Percentiles rank a stretch among this genome's conserved stretches.
These are phyloP conservation scores for Pissodes strobi DNA, from an alignment of 1,140 invertebrate genomes.

Conservation along the genomic window DNA sequence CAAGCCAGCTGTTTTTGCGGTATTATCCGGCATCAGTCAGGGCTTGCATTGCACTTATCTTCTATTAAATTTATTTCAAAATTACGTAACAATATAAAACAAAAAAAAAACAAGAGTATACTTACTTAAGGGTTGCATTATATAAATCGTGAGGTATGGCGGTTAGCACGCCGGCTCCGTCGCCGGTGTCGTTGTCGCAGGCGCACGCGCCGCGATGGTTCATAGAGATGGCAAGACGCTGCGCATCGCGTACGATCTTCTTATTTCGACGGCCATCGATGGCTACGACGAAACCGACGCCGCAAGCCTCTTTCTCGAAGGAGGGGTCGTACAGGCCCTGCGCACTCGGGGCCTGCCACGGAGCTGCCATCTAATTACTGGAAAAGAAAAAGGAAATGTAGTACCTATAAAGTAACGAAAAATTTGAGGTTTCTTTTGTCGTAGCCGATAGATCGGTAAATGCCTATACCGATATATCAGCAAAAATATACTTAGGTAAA, in stretches of 20 bases:
- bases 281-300: constrained; percentile 97
- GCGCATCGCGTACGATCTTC: constrained; percentile 95
- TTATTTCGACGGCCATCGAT: constrained; percentile 93
- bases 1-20: too few species aligned
- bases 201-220: constrained; percentile 97
- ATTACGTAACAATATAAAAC: too few species aligned
- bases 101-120: too few species aligned
- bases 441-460: too few species aligned
- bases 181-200: constrained; percentile 98
- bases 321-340: constrained; percentile 91
- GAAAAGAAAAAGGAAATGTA: constrained; percentile 17
- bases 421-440: too few species aligned
- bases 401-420: too few species aligned
- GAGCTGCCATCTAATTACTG: constrained; percentile 53
- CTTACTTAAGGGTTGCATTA: constrained; percentile 76
- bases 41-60: too few species aligned
- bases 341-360: constrained; percentile 58
- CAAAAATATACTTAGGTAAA: too few species aligned
- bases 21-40: too few species aligned
- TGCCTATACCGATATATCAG: too few species aligned
- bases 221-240: constrained; percentile 93
- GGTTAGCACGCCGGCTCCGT: constrained; percentile 94
- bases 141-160: constrained; percentile 96
- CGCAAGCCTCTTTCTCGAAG: constrained; percentile 94
- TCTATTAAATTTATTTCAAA: too few species aligned